Evolutionary conservation across 1,140 invertebrate genomes (phyloP), one percentile per base, ranked within the genome.

Genomic region (Conus ventricosus): DNA sequence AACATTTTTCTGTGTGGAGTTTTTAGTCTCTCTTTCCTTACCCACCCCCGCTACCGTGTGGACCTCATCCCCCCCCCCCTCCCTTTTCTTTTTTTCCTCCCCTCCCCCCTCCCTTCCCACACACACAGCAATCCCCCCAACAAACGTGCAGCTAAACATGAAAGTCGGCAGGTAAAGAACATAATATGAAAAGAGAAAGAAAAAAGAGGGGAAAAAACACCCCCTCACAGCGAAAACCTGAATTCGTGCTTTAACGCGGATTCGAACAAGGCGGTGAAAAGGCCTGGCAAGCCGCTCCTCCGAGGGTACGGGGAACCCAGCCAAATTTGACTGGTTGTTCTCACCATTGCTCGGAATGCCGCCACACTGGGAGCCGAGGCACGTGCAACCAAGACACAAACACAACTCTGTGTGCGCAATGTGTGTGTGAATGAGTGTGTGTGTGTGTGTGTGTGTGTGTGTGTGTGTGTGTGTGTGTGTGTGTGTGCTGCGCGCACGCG

Each of bases 191-290:
- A n/a, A 63, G 11, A 53, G 25, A 8, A 23, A 63, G 3, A 39
- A 39, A 39, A 39, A 39, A 39, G 39, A 39, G 39, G 39, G 39
- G 39, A 39, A 39, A 39, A 39, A 39, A 39, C 39, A 39, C 39
- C 39, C 39, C 39, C 39, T 39, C 39, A 39, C 39, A 39, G 39
- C 39, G 39, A 39, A 39, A 39, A 39, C 39, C 39, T 39, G 39
- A 39, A 39, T 86, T 51, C 85, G 85, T 86, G 85, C 67, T 51
- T 86, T 75, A 15, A 5, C 85, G 85, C 39, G 85, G 17, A 71
- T 86, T 63, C 60, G 71, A 86, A 39, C 71, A 39, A 76, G 85
- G 85, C 85, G 60, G 57, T 76, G 71, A 86, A 86, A 75, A 86
- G 85, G 85, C 85, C 67, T 23, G n/a, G 85, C 67, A 76, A 75